Base-by-base conservation (phyloP, 2,113 vertebrate genomes). In the Anthoscopus minutus region DNA sequence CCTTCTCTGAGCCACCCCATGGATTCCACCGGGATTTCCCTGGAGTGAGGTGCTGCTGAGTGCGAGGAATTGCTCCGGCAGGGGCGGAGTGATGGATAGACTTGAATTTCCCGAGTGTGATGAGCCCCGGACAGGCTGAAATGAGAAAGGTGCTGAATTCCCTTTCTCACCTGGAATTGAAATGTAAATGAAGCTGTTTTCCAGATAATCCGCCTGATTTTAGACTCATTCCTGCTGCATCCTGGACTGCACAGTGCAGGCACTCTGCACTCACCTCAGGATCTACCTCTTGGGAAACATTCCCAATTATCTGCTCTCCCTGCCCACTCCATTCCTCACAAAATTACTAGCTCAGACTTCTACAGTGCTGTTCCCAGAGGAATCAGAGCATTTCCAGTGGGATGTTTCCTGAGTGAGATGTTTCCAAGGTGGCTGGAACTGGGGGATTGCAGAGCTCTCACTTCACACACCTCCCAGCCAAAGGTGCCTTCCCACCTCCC, bases 121-220 rank as follows among this genome's bases (percentile, higher is more conserved):
- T 51, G 84, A 94, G 86, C 60, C 60, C 40, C 15, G 54, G 73
- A 25, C 19, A 30, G 40, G 81, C 84, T 80, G 84, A 61, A 89
- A 81, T n/a, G 89, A 91, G 87, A 50, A 65, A 89, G 92, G 85
- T 77, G 81, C 66, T 56, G 87, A 54, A 67, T 94, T 82, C 30
- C 50, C 76, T n/a, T 45, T 92, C 58, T 88, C 64, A 93, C 81
- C 94, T 96, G 93, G 61, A 93, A 80, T 2, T 83, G 81, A 51
- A 88, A 70, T 94, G 84, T 76, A 80, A 94, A 95, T 45, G 66
- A 64, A 76, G 42, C 35, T 60, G 24, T 86, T 92, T 85, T 81
- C 62, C 31, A n/a, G 58, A 23, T 25, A 73, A 80, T 15, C 13
- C 6, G 7, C 58, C 31, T 35, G 27, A n/a, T 53, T 77, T 58